These are phyloP conservation scores for Protula sp. DNA, from an alignment of 2,888 invertebrate species.

Conservation along the genomic window DNA sequence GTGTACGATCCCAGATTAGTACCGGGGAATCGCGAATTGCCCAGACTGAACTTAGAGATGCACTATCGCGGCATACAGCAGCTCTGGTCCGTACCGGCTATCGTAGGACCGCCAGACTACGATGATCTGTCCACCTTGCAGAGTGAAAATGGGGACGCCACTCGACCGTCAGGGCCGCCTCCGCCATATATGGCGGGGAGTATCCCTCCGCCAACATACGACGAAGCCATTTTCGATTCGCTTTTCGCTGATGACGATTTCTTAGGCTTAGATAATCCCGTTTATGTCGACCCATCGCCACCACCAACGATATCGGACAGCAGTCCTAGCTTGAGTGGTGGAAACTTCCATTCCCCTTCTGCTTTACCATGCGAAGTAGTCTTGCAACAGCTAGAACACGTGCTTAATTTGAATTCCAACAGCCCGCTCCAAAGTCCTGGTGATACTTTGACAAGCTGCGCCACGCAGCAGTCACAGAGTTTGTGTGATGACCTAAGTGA, in stretches of 20 bases:
- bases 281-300: too few relatives aligned
- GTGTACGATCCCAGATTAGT: not conserved
- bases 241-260: not conserved
- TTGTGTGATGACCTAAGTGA: too few relatives aligned
- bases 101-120: not conserved
- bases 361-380: too few relatives aligned
- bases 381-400: too few relatives aligned
- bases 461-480: too few relatives aligned
- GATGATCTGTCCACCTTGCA: not conserved
- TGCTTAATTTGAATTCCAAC: too few relatives aligned
- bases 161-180: not conserved
- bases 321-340: too few relatives aligned
- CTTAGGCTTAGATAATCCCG: too few relatives aligned
- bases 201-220: not conserved
- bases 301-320: too few relatives aligned
- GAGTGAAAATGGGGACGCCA: not conserved
- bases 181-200: not conserved
- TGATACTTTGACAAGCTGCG: too few relatives aligned
- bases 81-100: not conserved
- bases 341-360: too few relatives aligned
- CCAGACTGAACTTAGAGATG: not conserved
- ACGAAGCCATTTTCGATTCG: not conserved
- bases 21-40: not conserved
- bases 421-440: too few relatives aligned
- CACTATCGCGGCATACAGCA: not conserved